Evolutionary conservation across 64 coral and sea anemone species (phyloP), one percentile per base, ranked within the genome.

Genomic region (Montipora foliosa): DNA sequence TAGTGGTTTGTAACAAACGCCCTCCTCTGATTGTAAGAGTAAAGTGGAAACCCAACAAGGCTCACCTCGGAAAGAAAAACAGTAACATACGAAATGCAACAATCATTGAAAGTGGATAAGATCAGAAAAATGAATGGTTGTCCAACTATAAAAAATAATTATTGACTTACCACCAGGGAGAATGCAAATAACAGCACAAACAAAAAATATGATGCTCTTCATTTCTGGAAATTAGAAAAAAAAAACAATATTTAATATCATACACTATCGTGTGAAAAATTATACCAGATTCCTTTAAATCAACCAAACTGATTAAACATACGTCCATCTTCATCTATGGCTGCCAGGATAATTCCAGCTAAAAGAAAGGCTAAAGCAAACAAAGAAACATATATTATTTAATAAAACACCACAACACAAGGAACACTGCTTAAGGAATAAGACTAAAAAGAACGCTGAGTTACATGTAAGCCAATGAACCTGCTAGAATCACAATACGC

Each of bases 151-250:
- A 37, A 37, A 1, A 37, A 37, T 37, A 83, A 74, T 57, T 11
- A 4, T 64, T 22, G 48, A 78, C 90, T 84, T 90, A 98, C 96
- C 96, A 91, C 96, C 96, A 83, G 96, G 96, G 61, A 98, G 91
- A 69, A 98, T 98, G 70, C 96, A 98, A 5, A 98, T 95, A 21
- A 90, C 96, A 49, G 96, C 96, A 93, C 96, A 98, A 8, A 98
- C 92, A 88, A 93, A 98, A 74, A 98, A 98, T 79, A 98, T 98
- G 75, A 98, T 76, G 75, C 87, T 89, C 81, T 98, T 98, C 74
- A 88, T 94, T 59, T 91, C 96, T 98, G 74, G 8, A 78, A 1
- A n/a, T 77, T 82, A 50, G 24, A 55, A n/a, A 79, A 37, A 37
- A 12, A 55, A 25, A 29, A 14, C 75, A 53, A 77, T 47, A 9